Evolutionary conservation across 2,113 vertebrate species (phyloP), one percentile per base, ranked within the genome.

Genomic region (Pluvianellus socialis): DNA sequence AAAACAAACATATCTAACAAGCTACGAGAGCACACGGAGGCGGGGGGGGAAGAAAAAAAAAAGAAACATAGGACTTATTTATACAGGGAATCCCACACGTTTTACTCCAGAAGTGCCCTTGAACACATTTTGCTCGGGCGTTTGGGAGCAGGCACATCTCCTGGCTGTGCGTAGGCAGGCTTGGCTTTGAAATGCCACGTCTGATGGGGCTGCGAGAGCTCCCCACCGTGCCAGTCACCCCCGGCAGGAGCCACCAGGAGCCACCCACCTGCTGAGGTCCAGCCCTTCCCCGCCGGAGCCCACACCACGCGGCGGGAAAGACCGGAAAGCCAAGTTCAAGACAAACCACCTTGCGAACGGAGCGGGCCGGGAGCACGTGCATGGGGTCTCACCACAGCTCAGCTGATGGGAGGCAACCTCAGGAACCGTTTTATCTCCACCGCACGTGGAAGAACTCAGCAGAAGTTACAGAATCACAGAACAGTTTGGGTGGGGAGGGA

Each of bases 271-370:
- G 5, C 27, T 6, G 32, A 56, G 45, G 12, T 35, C n/a, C 82
- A 11, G 73, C 45, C 65, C 20, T 12, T 10, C 53, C 49, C 67
- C 5, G 3, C 49, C 12, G 49, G 11, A 49, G 49, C 0, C 5
- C 2, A 5, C 2, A 27, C 0, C 0, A 53, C 0, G 53, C 2
- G 3, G 2, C 4, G 77, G 45, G 19, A 5, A 52, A 22, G 33
- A 65, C 2, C 59, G 13, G 26, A 1, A n/a, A 10, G 35, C 0
- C 56, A 65, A 19, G 55, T 3, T 65, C 7, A 20, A 27, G 45
- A 22, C 8, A 4, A 44, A 49, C 3, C 38, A 27, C 9, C 30
- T 35, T 8, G 4, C 50, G 8, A 4, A n/a, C 0, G 1, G 32
- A 45, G 73, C 49, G 0, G 44, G 49, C 30, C 32, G 58, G 61